phyloP scores from a whole-genome alignment of 2,888 invertebrate genomes.

The Busseola fusca region DNA sequence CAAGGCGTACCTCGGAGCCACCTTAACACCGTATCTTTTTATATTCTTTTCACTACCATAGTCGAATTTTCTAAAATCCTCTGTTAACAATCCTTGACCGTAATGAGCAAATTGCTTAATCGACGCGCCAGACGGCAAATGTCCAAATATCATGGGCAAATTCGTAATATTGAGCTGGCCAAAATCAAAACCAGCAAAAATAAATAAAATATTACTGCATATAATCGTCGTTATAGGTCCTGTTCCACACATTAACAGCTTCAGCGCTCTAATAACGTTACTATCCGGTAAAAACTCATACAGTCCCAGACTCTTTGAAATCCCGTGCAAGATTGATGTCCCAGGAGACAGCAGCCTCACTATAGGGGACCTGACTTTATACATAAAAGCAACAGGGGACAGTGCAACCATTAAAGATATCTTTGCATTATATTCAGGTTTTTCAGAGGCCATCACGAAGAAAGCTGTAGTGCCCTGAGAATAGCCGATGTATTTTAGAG shows the following conservation, averaged over 20 bases:
- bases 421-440: conserved; percentile 88
- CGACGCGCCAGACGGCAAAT: conserved; percentile 88
- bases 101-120: conserved; percentile 87
- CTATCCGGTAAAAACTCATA: conserved; percentile 91
- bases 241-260: conserved; percentile 80
- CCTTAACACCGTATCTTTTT: conserved; percentile 68
- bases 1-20: conserved; percentile 75
- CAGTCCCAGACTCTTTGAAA: conserved; percentile 81
- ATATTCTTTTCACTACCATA: conserved; percentile 73
- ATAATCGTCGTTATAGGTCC: conserved; percentile 82
- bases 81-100: conserved; percentile 81
- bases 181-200: conserved; percentile 89
- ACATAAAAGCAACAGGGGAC: conserved; percentile 89
- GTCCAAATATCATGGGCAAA: conserved; percentile 87
- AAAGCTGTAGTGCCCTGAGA: conserved; percentile 91
- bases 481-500: conserved; percentile 91
- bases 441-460: conserved; percentile 88
- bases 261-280: conserved; percentile 82
- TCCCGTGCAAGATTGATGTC: conserved; percentile 65
- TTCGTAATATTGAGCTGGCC: conserved; percentile 89
- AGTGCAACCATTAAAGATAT: conserved; percentile 87
- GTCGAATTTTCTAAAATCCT: conserved; percentile 75
- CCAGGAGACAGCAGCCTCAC: conserved; percentile 73
- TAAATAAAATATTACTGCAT: conserved; percentile 90
- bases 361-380: conserved; percentile 76